A percentile compares a stretch with the other conserved stretches of the same genome.
phyloP scores from a whole-genome alignment of 2,888 invertebrate species.

The Cephus sareptanus region DNA sequence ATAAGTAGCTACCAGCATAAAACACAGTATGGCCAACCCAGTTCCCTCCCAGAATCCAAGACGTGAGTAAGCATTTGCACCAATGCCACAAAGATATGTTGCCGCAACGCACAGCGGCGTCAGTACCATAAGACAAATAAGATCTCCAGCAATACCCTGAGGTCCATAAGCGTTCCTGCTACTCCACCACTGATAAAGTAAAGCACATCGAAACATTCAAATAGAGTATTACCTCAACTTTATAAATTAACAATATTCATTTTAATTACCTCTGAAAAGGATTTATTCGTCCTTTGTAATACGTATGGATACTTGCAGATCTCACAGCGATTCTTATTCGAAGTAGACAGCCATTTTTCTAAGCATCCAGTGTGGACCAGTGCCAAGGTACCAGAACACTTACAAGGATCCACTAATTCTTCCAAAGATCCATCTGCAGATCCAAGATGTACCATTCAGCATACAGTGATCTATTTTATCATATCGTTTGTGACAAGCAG shows the following conservation, averaged over 20 bases:
- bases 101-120: constrained; percentile 67
- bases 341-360: constrained; percentile 70
- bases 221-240: neutral
- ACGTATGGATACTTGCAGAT: constrained; percentile 68
- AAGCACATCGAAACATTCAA: neutral
- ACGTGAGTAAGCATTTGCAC: constrained; percentile 59
- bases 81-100: constrained; percentile 66
- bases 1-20: constrained; percentile 55
- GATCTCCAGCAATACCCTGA: constrained; percentile 67
- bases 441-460: neutral
- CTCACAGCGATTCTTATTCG: constrained; percentile 69
- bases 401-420: constrained; percentile 69
- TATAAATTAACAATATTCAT: neutral
- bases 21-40: constrained; percentile 57
- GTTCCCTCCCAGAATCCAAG: constrained; percentile 61
- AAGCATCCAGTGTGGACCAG: constrained; percentile 69
- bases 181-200: constrained; percentile 62
- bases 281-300: constrained; percentile 62
- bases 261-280: constrained; percentile 62
- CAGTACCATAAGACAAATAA: constrained; percentile 65
- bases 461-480: neutral
- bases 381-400: constrained; percentile 69
- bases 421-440: constrained; percentile 61
- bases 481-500: neutral
- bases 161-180: constrained; percentile 61